These are phyloP conservation scores for Drosophila nebulosa DNA, from an alignment of 1,140 invertebrate genomes.

Conservation along the genomic window DNA sequence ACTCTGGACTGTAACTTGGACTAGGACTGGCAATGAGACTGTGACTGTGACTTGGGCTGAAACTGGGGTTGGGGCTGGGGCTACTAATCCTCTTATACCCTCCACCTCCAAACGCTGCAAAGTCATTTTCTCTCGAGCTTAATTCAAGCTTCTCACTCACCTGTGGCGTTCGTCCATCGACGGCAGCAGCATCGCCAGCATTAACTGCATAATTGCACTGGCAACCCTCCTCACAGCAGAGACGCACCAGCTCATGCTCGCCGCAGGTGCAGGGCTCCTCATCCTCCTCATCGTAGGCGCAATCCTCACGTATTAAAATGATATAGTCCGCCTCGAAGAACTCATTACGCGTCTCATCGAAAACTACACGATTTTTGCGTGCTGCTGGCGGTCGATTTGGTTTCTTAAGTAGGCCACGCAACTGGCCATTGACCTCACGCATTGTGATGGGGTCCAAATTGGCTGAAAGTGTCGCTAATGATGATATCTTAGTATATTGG, in stretches of 20 bases:
- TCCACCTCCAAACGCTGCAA: background rate
- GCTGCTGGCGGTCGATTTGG: slow-evolving; percentile 76
- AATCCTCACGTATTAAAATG: slow-evolving; percentile 91
- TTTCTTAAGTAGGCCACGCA: slow-evolving; percentile 77
- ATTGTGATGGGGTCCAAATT: slow-evolving; percentile 26
- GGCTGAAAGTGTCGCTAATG: background rate
- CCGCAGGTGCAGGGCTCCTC: slow-evolving; percentile 89
- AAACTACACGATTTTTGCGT: slow-evolving; percentile 88
- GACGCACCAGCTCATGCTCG: slow-evolving; percentile 86
- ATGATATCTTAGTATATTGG: background rate
- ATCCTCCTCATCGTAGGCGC: slow-evolving; percentile 89
- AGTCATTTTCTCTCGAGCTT: background rate
- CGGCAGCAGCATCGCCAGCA: slow-evolving; percentile 38
- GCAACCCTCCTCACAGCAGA: slow-evolving; percentile 85
- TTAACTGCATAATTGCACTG: slow-evolving; percentile 82
- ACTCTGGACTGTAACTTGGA: no score
- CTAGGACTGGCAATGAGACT: no score
- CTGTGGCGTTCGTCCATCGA: slow-evolving; percentile 80
- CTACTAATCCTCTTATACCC: slow-evolving; percentile 36
- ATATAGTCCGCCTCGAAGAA: slow-evolving; percentile 94
- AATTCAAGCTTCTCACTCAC: slow-evolving; percentile 48
- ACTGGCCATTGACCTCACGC: slow-evolving; percentile 77
- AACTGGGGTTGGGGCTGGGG: no score
- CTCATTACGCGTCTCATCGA: slow-evolving; percentile 92
- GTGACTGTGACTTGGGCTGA: background rate